phyloP scores from a whole-genome alignment of 2,113 vertebrate species.

The Pholis gunnellus region DNA sequence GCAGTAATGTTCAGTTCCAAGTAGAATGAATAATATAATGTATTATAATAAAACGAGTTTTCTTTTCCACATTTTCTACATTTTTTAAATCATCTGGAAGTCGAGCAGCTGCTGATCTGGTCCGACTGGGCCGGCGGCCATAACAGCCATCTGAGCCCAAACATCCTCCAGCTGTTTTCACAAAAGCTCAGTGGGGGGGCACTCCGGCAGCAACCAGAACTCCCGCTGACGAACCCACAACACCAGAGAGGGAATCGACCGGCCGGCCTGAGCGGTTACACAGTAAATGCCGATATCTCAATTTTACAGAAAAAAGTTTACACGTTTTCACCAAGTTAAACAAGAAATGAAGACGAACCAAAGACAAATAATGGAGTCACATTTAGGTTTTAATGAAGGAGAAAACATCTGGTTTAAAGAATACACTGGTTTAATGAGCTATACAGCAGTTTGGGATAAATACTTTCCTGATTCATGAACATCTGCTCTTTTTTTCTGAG shows the following conservation, averaged over 20 bases:
- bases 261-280: background rate
- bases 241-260: background rate
- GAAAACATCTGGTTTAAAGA: background rate
- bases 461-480: background rate
- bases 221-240: conserved; percentile 18
- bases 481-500: background rate
- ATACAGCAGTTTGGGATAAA: background rate
- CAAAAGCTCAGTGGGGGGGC: conserved; percentile 44
- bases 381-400: background rate
- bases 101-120: conserved; percentile 33
- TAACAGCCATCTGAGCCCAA: conserved; percentile 24
- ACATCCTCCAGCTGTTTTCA: conserved; percentile 59
- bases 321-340: background rate
- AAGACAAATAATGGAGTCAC: background rate
- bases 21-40: background rate
- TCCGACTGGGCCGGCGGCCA: conserved; percentile 21
- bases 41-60: background rate
- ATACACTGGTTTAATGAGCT: background rate
- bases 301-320: too few species aligned
- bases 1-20: background rate
- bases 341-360: background rate
- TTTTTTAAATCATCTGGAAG: background rate
- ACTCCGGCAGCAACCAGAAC: background rate
- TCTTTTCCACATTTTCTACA: conserved; percentile 3
- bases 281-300: background rate